Base-by-base conservation (phyloP, 2,113 vertebrate species). In the Acrocephalus arundinaceus region DNA sequence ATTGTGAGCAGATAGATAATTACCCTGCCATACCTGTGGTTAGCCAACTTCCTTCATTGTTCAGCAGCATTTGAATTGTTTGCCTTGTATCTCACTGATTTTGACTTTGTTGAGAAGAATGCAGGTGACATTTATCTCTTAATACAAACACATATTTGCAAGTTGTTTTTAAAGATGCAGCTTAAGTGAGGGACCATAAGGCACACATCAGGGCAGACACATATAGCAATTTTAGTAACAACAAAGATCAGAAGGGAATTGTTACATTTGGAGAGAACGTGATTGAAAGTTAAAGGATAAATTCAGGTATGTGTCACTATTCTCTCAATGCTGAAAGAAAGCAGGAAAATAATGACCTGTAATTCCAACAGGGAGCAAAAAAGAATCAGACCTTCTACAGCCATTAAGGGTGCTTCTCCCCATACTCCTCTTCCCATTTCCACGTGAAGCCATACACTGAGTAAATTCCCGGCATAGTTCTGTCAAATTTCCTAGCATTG, bases 361-460 rank as follows among this genome's bases (percentile, higher is more conserved):
- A 93, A 92, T 96, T 95, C 92, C 95, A 91, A 88, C 90, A 52
- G 82, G 63, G 92, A 94, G 63, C 59, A 96, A 84, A 93, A 96
- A 83, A 88, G 63, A 81, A 93, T 77, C 55, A 95, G 68, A 90
- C 72, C 67, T 94, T 95, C 75, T 88, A 63, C 72, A 87, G 74
- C 66, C 84, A 94, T 89, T 35, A 94, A 39, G 59, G 33, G 61
- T 93, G 68, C 67, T 90, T 81, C 84, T 90, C 78, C 31, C 66
- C 74, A 63, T 65, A 80, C 15, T 71, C 27, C 13, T 79, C 90
- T 90, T 94, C 88, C 93, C 92, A 95, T 88, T 95, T 81, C 79
- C 46, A 78, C 68, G 46, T 25, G 82, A 93, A 95, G 28, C 27
- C 31, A 77, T 65, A 48, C 23, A 52, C 48, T 83, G 63, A 92